Evolutionary conservation across 2,888 invertebrate genomes (phyloP), one percentile per base, ranked within the genome.

Genomic region (Rhaphigaster nebulosa): DNA sequence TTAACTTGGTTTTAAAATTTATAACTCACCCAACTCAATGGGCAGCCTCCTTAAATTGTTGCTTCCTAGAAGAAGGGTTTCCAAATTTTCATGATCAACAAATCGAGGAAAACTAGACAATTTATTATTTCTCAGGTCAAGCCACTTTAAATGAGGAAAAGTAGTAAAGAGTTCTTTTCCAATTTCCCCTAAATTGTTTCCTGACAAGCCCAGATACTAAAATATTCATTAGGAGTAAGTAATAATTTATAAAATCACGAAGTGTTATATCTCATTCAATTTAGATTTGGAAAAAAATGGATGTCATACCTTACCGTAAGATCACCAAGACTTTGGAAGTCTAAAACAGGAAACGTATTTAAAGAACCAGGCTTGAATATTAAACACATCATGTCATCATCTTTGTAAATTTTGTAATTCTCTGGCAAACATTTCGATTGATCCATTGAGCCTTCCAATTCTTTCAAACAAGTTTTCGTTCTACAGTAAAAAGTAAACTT

Each of bases 1-100:
- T 60, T n/a, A 60, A n/a, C 29, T 29, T 60, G 8, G 13, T 13
- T 60, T n/a, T n/a, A 29, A 12, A 65, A 65, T 65, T 29, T 34
- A 80, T 10, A 50, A 87, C 87, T 87, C 94, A 93, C 96, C 96
- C 26, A 96, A 93, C 94, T 96, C 96, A 90, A 95, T 94, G 0
- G 96, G 96, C 84, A 96, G 93, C 90, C 93, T 93, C 90, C 95
- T 94, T 50, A 96, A 93, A 92, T 94, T 94, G 93, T 96, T 96
- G 92, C 95, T 95, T 93, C 96, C 95, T 54, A 96, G 93, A 38
- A 96, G 93, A 90, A 96, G 93, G 91, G 96, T 96, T 90, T 96
- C 95, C 41, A 96, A 94, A 92, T 93, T 93, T 88, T 93, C 93
- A 92, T 96, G 96, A 92, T 95, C 93, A 91, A 95, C 95, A 38